Evolutionary conservation across 2,888 invertebrate species (phyloP).

Genomic region (Ophraella communa): DNA sequence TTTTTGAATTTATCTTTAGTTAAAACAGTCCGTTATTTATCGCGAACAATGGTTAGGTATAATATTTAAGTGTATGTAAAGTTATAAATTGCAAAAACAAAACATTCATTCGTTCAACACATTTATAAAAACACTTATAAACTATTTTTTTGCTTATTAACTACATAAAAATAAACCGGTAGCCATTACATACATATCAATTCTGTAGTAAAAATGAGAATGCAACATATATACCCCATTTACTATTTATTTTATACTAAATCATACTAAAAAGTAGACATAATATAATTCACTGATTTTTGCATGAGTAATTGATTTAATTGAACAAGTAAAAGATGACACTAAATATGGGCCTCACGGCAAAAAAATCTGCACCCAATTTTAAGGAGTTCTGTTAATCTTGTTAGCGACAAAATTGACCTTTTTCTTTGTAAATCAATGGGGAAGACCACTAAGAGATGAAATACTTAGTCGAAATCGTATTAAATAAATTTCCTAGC

Average conservation of each 20-base stretch:
- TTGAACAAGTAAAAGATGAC: too few species aligned
- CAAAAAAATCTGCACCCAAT: too few species aligned
- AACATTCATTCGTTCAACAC: constrained; percentile 40
- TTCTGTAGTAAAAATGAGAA: constrained; percentile 28
- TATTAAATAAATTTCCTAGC: too few species aligned
- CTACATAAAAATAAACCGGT: constrained; percentile 18
- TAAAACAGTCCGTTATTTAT: constrained; percentile 2
- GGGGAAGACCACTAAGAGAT: too few species aligned
- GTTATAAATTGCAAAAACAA: constrained; percentile 33
- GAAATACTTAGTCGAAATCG: too few species aligned
- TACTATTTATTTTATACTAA: not conserved
- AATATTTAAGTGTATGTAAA: constrained; percentile 16
- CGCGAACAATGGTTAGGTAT: constrained; percentile 10
- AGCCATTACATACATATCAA: constrained; percentile 24
- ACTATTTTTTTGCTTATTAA: constrained; percentile 33
- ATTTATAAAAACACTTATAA: constrained; percentile 44
- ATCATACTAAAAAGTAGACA: not conserved
- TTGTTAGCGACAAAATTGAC: too few species aligned
- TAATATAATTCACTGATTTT: not conserved
- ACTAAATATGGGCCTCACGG: too few species aligned
- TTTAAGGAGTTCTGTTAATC: too few species aligned
- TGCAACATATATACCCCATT: constrained; percentile 4
- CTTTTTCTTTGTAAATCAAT: too few species aligned
- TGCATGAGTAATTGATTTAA: too few species aligned
- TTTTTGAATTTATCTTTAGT: not conserved